These are phyloP conservation scores for Eupithecia inturbata DNA, from an alignment of 2,888 invertebrate species.

Conservation along the genomic window DNA sequence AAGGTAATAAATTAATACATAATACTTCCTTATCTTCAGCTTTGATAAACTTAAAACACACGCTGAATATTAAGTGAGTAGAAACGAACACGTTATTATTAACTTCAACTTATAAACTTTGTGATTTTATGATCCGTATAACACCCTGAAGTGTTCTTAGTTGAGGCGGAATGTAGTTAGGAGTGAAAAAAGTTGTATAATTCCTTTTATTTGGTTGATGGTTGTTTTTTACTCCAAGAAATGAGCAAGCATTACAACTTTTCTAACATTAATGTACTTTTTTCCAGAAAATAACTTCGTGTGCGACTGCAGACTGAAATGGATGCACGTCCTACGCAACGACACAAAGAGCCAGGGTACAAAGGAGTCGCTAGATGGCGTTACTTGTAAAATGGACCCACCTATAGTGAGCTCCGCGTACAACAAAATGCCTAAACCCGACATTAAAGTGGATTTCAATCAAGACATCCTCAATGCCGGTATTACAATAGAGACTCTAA, in stretches of 20 bases:
- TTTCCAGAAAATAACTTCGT: constrained; percentile 91
- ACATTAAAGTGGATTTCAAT: constrained; percentile 68
- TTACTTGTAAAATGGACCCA: constrained; percentile 88
- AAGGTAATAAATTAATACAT: constrained; percentile 85
- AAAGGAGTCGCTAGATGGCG: constrained; percentile 87
- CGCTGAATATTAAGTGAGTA: constrained; percentile 74
- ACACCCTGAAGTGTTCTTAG: constrained; percentile 68
- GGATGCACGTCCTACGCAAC: constrained; percentile 90
- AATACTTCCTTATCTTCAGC: constrained; percentile 60
- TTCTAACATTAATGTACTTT: constrained; percentile 11
- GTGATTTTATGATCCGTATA: constrained; percentile 72
- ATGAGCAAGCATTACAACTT: constrained; percentile 17
- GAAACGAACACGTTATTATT: constrained; percentile 68
- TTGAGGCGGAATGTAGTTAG: constrained; percentile 50
- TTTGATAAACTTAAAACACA: constrained; percentile 62
- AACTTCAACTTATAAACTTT: constrained; percentile 74
- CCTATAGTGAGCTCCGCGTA: constrained; percentile 78
- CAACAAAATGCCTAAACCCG: constrained; percentile 72
- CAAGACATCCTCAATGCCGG: constrained; percentile 70
- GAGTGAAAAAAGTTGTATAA: constrained; percentile 59
- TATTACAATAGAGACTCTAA: constrained; percentile 67
- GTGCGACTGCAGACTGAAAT: constrained; percentile 92
- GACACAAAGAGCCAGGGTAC: constrained; percentile 89
- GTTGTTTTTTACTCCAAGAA: constrained; percentile 36
- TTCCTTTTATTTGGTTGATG: constrained; percentile 51